Evolutionary conservation across 2,888 invertebrate genomes (phyloP).

Genomic region (Sisyra terminalis): DNA sequence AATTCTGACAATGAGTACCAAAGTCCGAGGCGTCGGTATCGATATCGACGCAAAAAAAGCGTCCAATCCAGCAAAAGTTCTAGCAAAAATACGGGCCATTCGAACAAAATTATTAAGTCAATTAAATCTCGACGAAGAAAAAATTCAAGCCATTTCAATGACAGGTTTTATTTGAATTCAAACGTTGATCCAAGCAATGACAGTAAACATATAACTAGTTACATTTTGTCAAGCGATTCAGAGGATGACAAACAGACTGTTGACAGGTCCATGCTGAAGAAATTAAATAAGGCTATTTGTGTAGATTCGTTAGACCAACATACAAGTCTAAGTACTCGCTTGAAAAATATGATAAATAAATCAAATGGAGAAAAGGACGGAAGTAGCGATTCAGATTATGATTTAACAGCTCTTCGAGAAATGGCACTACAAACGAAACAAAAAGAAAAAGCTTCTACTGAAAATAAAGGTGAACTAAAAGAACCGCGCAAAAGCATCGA

Average conservation of each 20-base stretch:
- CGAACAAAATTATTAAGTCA: too few relatives aligned
- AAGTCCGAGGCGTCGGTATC: neutral
- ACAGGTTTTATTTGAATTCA: too few relatives aligned
- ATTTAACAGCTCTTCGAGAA: slow-evolving; percentile 10
- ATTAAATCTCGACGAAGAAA: too few relatives aligned
- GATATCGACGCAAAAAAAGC: neutral
- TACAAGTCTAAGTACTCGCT: slow-evolving; percentile 19
- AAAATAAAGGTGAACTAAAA: neutral
- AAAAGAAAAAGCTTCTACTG: neutral
- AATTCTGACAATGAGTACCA: too few relatives aligned
- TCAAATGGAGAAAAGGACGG: slow-evolving; percentile 8
- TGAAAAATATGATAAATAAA: slow-evolving; percentile 20
- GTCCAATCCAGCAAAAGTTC: neutral
- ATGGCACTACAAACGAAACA: slow-evolving; percentile 10
- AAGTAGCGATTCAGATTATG: slow-evolving; percentile 11
- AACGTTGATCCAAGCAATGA: too few relatives aligned
- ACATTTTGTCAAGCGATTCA: slow-evolving; percentile 13
- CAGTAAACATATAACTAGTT: neutral
- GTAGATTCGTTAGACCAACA: slow-evolving; percentile 18
- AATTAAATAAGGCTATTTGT: slow-evolving; percentile 35
- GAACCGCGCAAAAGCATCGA: neutral
- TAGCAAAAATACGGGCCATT: neutral
- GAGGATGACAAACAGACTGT: slow-evolving; percentile 15
- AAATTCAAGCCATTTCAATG: too few relatives aligned
- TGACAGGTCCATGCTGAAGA: slow-evolving; percentile 20